Percentiles rank a stretch among this genome's conserved stretches.
Evolutionary conservation across 2,113 vertebrate species (phyloP).

Genomic region (Pollimyrus isidori): DNA sequence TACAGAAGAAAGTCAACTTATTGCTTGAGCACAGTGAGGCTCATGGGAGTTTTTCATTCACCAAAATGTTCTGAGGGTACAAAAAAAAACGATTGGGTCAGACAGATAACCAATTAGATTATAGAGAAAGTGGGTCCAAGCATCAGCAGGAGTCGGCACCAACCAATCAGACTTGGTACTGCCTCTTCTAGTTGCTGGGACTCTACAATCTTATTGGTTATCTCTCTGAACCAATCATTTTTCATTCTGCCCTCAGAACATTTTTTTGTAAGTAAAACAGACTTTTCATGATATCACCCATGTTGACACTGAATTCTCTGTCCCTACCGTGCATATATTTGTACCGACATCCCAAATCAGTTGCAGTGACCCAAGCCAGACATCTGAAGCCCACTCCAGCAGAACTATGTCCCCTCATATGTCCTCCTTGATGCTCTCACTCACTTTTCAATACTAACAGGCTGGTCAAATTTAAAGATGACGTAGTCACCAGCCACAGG

Average conservation of each 20-base stretch:
- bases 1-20: neutral
- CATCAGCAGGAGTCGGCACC: neutral
- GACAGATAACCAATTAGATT: neutral
- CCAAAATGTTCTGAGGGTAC: neutral
- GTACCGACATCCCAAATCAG: neutral
- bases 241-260: neutral
- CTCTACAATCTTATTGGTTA: neutral
- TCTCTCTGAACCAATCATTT: neutral
- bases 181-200: neutral
- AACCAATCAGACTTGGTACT: neutral
- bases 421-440: neutral
- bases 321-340: neutral
- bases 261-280: neutral
- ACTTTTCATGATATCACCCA: neutral
- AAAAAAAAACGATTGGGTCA: neutral
- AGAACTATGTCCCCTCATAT: neutral
- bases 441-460: slow-evolving; percentile 85
- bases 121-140: neutral
- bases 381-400: neutral
- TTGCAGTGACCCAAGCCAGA: neutral
- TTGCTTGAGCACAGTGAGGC: neutral
- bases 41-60: neutral
- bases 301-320: neutral
- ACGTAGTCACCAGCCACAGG: slow-evolving; percentile 85
- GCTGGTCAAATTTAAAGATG: slow-evolving; percentile 91